A percentile compares a stretch with the other conserved stretches of the same genome.
Evolutionary conservation across 2,888 invertebrate species (phyloP).

Genomic region (Melanargia galathea): DNA sequence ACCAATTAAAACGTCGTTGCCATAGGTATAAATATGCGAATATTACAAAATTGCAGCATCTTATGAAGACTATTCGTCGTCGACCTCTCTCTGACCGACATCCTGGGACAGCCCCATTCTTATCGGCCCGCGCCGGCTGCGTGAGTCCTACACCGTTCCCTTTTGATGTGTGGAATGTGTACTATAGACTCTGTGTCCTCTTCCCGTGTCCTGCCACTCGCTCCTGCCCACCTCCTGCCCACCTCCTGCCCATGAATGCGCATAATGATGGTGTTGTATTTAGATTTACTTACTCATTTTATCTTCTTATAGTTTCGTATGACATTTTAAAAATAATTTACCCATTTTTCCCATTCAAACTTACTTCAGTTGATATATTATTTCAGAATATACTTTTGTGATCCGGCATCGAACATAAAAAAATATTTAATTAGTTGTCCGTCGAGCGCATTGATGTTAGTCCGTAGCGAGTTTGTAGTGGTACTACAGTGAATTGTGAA

Average conservation of each 20-base stretch:
- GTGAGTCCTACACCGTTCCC: slow-evolving; percentile 75
- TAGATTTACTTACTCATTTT: slow-evolving; percentile 48
- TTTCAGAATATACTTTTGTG: background rate
- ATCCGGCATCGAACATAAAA: background rate
- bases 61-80: slow-evolving; percentile 87
- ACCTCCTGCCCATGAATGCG: slow-evolving; percentile 60
- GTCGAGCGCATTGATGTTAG: slow-evolving; percentile 31
- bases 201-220: slow-evolving; percentile 47
- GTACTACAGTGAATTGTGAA: slow-evolving; percentile 27
- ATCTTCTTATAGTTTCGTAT: slow-evolving; percentile 44
- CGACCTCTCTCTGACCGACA: slow-evolving; percentile 86
- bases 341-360: slow-evolving; percentile 9
- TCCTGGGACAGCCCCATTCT: slow-evolving; percentile 76
- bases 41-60: slow-evolving; percentile 85
- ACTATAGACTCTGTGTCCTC: slow-evolving; percentile 58
- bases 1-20: slow-evolving; percentile 74
- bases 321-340: slow-evolving; percentile 35
- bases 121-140: slow-evolving; percentile 71
- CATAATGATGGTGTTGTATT: slow-evolving; percentile 62
- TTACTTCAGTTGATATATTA: slow-evolving; percentile 6
- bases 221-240: no score
- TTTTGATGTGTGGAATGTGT: slow-evolving; percentile 79
- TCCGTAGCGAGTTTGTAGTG: slow-evolving; percentile 30
- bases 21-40: slow-evolving; percentile 81
- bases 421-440: slow-evolving; percentile 3